Evolutionary conservation across 2,888 invertebrate genomes (phyloP), one percentile per base, ranked within the genome.

Genomic region (Selenia dentaria): DNA sequence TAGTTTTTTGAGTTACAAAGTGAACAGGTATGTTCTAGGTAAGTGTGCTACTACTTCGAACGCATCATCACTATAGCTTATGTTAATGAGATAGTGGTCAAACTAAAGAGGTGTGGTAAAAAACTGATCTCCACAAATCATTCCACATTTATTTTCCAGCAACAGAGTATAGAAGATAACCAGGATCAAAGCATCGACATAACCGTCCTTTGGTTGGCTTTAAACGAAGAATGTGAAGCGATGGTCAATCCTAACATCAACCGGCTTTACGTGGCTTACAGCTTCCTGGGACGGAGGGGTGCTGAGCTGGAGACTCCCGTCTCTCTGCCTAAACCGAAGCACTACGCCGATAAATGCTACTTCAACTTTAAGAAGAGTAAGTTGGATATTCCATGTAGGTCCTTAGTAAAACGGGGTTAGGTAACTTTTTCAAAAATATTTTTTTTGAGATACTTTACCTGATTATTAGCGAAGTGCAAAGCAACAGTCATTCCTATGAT

Each of bases 341-440:
- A 66, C 40, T 75, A 74, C 41, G 62, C 64, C 0, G 81, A 81
- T 9, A 82, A 81, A 46, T 79, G 79, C 57, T 62, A 59, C 52
- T 83, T 76, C 40, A 74, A 81, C 45, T 81, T 80, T 43, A 74
- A 59, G 46, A 81, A 78, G 55, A 65, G 83, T 83, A 26, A 69
- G 70, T 59, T 28, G n/a, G n/a, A n/a, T n/a, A 5, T 18, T 18
- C 5, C n/a, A n/a, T n/a, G n/a, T n/a, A n/a, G n/a, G n/a, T n/a
- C n/a, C n/a, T n/a, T n/a, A n/a, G n/a, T n/a, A n/a, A n/a, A n/a
- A n/a, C n/a, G n/a, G n/a, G n/a, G n/a, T n/a, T n/a, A n/a, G n/a
- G n/a, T n/a, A n/a, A n/a, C n/a, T n/a, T n/a, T n/a, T n/a, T n/a
- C n/a, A n/a, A n/a, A n/a, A n/a, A n/a, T n/a, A n/a, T n/a, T n/a